Evolutionary conservation across 2,888 invertebrate species (phyloP), one percentile per base, ranked within the genome.

Genomic region (Cosmorhoe ocellata): DNA sequence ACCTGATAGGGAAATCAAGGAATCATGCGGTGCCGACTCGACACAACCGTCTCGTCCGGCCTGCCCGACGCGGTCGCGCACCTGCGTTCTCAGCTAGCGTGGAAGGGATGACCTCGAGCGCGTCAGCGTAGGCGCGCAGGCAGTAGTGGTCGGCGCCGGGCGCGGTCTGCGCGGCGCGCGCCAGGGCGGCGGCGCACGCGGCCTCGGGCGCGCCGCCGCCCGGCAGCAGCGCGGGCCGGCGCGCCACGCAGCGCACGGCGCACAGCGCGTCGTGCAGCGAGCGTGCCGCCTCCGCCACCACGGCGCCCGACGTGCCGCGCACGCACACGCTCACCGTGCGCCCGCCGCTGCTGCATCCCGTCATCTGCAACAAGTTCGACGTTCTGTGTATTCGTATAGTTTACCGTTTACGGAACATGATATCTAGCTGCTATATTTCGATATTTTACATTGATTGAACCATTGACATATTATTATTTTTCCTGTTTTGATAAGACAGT

Each of bases 161-260:
- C 30, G 97, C 92, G 1, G 95, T 93, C 69, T 97, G 94, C 0
- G 99, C 94, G 58, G 94, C 91, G 13, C 95, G 93, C 5, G 95
- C 94, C 45, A 99, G 90, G 51, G 94, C 94, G 24, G 98, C 90
- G 0, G 98, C 95, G 56, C 99, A 92, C 79, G 99, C 98, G 58
- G 97, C 98, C 91, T 99, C 99, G 3, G 99, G 98, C 9, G 99
- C 98, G 36, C 99, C 99, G 39, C 99, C 99, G 54, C 99, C 99
- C 44, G 98, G 95, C 79, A 99, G 94, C 66, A 98, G 90, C 34
- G 97, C 97, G 53, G 94, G 94, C 60, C 98, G 95, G 69, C 98
- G 97, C 3, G 99, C 99, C 66, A 99, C 92, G 84, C 99, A 99
- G 63, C 99, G 94, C 74, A 99, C 96, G 40, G 97, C 98, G 71